These are phyloP conservation scores for Mustela nigripes DNA, from an alignment of 2,113 vertebrate genomes.

Conservation along the genomic window DNA sequence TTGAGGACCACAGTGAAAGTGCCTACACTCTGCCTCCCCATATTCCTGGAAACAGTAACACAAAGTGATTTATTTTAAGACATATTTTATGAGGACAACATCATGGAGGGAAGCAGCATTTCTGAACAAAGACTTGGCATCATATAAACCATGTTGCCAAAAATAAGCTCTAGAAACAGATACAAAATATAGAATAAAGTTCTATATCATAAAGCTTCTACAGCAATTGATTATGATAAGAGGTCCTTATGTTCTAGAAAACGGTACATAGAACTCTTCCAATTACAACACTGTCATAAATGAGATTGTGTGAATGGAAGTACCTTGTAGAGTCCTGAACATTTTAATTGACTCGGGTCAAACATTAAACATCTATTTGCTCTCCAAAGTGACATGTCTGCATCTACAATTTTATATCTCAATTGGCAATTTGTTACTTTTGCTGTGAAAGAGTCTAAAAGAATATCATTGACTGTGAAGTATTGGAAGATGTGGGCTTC, in stretches of 20 bases:
- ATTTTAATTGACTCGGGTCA: constrained; percentile 6
- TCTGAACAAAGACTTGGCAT: background rate
- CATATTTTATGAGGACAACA: background rate
- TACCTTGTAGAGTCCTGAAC: background rate
- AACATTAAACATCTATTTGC: background rate
- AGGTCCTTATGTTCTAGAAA: background rate
- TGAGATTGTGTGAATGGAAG: background rate
- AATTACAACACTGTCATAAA: background rate
- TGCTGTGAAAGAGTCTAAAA: background rate
- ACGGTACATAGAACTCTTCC: background rate
- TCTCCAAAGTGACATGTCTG: background rate
- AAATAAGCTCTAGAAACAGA: background rate
- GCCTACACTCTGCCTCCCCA: background rate
- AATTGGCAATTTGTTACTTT: background rate
- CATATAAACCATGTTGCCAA: background rate
- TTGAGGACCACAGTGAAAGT: background rate
- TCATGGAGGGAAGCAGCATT: background rate
- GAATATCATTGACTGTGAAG: background rate
- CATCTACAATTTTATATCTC: background rate
- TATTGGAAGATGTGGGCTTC: background rate
- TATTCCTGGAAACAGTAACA: background rate
- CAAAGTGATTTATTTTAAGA: constrained; percentile 12
- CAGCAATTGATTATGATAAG: background rate
- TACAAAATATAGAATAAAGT: background rate
- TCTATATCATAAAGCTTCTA: background rate